Base-by-base conservation (phyloP, 2,113 vertebrate genomes). In the Lanius ludovicianus region DNA sequence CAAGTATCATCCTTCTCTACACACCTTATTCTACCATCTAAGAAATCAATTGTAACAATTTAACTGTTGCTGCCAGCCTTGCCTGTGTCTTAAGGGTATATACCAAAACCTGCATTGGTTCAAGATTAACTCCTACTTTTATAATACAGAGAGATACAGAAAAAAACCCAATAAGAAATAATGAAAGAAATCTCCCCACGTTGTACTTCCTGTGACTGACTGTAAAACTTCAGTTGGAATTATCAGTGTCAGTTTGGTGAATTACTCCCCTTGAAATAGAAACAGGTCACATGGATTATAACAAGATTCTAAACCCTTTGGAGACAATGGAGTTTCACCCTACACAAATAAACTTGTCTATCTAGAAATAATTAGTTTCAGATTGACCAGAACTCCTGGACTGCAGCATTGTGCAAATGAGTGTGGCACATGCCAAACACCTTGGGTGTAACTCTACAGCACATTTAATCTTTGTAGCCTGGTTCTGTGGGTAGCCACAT, bases 221-320 rank as follows among this genome's bases (percentile, higher is more conserved):
- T 92, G 35, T 74, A 80, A 77, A 96, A 90, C 50, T 97, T 93
- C 33, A 83, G 50, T 84, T 91, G 41, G 78, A 93, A 83, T 94
- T 94, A 93, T 93, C 78, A 76, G 42, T 95, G 90, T 86, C 95
- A 90, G 55, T 94, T 95, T 95, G 75, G 82, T 93, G 93, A 94
- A 97, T 96, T 90, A 90, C 64, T 88, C 67, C 71, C 70, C 89
- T 95, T 88, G 90, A 93, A 97, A 95, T 94, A 97, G 96, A 96
- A 96, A n/a, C 68, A 30, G 75, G 85, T 94, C 91, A 95, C 91
- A 56, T 90, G 87, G 87, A 90, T 91, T 96, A 90, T 96, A 94
- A 94, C 96, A 93, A 94, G 75, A 91, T 95, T 94, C 87, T 90
- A 94, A 96, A 93, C 80, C 63, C 95, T 94, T 94, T 78, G 64